phyloP scores from a whole-genome alignment of 1,140 invertebrate species.

The Anastrepha obliqua region DNA sequence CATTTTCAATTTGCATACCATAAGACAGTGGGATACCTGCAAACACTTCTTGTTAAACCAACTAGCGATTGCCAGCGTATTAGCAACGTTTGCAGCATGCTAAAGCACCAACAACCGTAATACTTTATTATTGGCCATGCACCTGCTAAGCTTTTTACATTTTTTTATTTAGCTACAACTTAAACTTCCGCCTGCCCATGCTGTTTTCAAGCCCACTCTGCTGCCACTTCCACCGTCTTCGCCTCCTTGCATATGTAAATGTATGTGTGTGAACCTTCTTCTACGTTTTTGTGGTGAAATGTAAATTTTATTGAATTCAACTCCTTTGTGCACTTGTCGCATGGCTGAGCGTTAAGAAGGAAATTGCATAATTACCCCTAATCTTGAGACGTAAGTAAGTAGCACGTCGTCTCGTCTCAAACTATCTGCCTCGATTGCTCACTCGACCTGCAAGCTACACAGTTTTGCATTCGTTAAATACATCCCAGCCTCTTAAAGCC shows the following conservation, averaged over 20 bases:
- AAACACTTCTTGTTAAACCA: background rate
- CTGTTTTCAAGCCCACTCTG: background rate
- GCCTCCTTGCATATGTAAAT: too few relatives aligned
- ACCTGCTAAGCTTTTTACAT: background rate
- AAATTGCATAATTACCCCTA: constrained; percentile 72
- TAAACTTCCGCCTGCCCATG: background rate
- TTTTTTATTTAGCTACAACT: background rate
- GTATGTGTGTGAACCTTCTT: background rate
- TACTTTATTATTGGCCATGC: background rate
- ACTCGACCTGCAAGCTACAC: background rate
- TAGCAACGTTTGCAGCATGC: background rate
- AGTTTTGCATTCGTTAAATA: background rate
- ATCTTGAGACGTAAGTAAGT: constrained; percentile 61
- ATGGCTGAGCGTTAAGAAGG: constrained; percentile 64
- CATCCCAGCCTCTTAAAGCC: background rate
- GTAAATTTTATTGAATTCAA: constrained; percentile 73
- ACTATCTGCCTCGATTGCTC: background rate
- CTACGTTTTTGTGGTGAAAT: constrained; percentile 71
- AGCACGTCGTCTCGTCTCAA: background rate
- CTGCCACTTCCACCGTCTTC: background rate
- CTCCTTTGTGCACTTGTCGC: constrained; percentile 66
- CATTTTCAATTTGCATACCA: constrained; percentile 31
- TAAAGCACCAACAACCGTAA: background rate
- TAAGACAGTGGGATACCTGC: background rate
- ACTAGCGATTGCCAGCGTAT: background rate